Evolutionary conservation across 2,888 invertebrate species (phyloP).

Genomic region (Hipparchia semele): DNA sequence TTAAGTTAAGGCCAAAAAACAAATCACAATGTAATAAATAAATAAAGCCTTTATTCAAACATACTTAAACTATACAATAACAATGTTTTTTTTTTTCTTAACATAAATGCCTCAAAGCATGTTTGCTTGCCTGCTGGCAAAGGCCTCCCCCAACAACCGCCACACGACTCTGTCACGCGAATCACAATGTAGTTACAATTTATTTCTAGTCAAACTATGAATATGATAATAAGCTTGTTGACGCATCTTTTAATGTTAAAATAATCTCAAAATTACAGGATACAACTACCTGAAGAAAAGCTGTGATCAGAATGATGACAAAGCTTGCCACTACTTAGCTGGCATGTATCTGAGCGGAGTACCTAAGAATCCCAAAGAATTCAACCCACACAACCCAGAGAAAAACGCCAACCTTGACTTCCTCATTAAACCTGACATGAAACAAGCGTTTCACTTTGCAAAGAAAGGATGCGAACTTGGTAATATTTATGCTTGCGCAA

Average conservation of each 20-base stretch:
- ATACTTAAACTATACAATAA: too few relatives aligned
- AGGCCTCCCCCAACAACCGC: too few relatives aligned
- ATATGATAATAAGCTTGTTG: background rate
- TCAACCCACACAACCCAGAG: constrained; percentile 63
- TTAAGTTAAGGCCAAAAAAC: too few relatives aligned
- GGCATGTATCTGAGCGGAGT: constrained; percentile 91
- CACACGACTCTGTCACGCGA: too few relatives aligned
- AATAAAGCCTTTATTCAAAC: too few relatives aligned
- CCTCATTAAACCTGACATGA: constrained; percentile 86
- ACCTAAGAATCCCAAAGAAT: constrained; percentile 80
- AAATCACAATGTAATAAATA: too few relatives aligned
- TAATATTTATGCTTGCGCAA: constrained; percentile 94
- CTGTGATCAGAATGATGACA: constrained; percentile 83
- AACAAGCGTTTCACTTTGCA: constrained; percentile 90
- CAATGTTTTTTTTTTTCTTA: too few relatives aligned
- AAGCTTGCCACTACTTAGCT: constrained; percentile 91
- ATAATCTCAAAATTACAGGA: constrained; percentile 58
- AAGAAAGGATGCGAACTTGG: constrained; percentile 92
- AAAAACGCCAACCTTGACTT: constrained; percentile 77
- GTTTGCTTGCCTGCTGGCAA: too few relatives aligned
- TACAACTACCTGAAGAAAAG: constrained; percentile 83
- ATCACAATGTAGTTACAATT: too few relatives aligned
- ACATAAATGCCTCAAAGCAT: too few relatives aligned
- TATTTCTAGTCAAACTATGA: background rate
- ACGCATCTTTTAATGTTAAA: background rate